phyloP scores from a whole-genome alignment of 1,140 invertebrate genomes.

The Ylistrum balloti region DNA sequence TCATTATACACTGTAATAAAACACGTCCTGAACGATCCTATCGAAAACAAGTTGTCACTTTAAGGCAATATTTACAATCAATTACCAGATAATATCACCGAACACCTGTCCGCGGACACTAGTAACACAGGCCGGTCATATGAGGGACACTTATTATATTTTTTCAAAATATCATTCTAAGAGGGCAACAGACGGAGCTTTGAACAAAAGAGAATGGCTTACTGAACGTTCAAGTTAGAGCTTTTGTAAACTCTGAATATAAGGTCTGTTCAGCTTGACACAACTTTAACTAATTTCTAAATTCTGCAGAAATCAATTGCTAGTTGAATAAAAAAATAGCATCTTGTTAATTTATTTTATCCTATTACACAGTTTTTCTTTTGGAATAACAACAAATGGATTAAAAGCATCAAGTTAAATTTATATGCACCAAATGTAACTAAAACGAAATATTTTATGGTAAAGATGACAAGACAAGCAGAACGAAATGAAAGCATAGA shows the following conservation, averaged over 20 bases:
- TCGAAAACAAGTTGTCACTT: slow-evolving; percentile 52
- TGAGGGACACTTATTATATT: background rate
- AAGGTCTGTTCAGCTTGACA: background rate
- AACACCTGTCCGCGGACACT: slow-evolving; percentile 46
- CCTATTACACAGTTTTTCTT: too few species aligned
- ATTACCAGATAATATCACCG: slow-evolving; percentile 53
- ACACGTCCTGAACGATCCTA: slow-evolving; percentile 52
- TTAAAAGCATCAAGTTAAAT: too few species aligned
- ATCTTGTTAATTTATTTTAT: too few species aligned
- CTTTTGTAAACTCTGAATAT: background rate
- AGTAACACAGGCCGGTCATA: background rate
- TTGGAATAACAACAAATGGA: too few species aligned
- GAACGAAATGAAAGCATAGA: too few species aligned
- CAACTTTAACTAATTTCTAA: background rate
- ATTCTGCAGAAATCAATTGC: too few species aligned
- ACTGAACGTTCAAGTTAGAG: background rate
- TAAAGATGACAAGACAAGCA: background rate
- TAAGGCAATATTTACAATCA: slow-evolving; percentile 57
- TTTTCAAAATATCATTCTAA: background rate
- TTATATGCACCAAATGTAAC: too few species aligned
- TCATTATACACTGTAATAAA: slow-evolving; percentile 53
- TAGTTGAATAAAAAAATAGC: too few species aligned
- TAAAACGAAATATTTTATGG: too few species aligned
- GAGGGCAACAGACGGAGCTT: background rate
- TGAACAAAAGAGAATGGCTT: background rate